phyloP scores from a whole-genome alignment of 2,797 vertebrate species.

The Aselliscus stoliczkanus region DNA sequence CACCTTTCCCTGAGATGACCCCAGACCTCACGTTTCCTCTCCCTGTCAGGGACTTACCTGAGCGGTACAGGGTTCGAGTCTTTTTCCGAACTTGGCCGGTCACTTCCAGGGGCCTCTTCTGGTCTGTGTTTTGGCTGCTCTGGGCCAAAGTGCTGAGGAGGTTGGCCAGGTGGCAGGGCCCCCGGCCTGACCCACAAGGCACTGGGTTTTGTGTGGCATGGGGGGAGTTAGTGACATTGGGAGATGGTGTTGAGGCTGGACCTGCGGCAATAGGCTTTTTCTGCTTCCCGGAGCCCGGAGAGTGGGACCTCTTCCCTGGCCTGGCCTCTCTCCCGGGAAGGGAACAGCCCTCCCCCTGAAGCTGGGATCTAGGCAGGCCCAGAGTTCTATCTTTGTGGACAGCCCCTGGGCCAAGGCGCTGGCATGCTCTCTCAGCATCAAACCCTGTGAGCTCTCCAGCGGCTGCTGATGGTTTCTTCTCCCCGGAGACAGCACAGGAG shows the following conservation, averaged over 20 bases:
- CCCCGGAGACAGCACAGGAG: neutral
- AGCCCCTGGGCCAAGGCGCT: fast-evolving
- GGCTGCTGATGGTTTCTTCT: neutral
- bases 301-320: neutral
- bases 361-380: neutral
- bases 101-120: slow-evolving; percentile 56
- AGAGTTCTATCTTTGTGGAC: neutral
- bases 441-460: neutral
- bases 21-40: neutral
- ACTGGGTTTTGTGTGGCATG: slow-evolving; percentile 79
- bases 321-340: neutral
- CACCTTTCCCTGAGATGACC: neutral
- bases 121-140: neutral
- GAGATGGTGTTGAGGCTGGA: neutral
- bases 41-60: slow-evolving; percentile 80
- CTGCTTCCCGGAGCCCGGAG: neutral
- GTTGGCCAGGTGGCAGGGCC: slow-evolving; percentile 52
- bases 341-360: neutral
- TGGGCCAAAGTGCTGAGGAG: slow-evolving; percentile 59
- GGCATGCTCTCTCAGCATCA: neutral
- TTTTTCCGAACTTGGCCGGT: slow-evolving; percentile 88
- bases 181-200: slow-evolving; percentile 54
- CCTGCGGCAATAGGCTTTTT: neutral
- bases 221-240: neutral
- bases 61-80: slow-evolving; percentile 91